phyloP scores from a whole-genome alignment of 2,888 invertebrate species.

The Ichneumon xanthorius region DNA sequence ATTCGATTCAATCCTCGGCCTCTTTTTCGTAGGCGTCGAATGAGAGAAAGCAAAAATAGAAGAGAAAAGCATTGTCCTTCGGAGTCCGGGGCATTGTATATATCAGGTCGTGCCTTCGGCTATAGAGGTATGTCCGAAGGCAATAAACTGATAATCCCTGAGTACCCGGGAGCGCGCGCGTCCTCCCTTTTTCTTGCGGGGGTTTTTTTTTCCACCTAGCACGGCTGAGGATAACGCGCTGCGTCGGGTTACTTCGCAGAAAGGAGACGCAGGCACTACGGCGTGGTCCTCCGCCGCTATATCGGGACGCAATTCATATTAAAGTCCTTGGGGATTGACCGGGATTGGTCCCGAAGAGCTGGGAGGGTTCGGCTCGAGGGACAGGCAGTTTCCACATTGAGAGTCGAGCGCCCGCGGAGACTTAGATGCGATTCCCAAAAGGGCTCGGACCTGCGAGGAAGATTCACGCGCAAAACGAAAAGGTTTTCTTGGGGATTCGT shows the following conservation, averaged over 20 bases:
- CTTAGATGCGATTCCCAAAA: slow-evolving; percentile 68
- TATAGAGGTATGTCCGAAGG: slow-evolving; percentile 57
- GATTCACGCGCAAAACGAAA: slow-evolving; percentile 59
- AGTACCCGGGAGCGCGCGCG: slow-evolving; percentile 65
- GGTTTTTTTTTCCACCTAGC: slow-evolving; percentile 63
- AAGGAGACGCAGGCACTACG: slow-evolving; percentile 41
- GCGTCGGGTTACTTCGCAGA: slow-evolving; percentile 57
- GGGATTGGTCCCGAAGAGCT: slow-evolving; percentile 77
- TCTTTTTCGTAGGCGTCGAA: slow-evolving; percentile 6
- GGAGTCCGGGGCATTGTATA: slow-evolving; percentile 14
- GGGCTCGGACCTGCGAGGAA: slow-evolving; percentile 58
- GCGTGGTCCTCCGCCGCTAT: slow-evolving; percentile 32
- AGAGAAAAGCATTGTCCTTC: slow-evolving; percentile 36
- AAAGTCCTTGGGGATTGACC: slow-evolving; percentile 78
- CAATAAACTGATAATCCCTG: slow-evolving; percentile 75
- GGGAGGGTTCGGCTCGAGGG: slow-evolving; percentile 66
- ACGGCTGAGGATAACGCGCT: slow-evolving; percentile 69
- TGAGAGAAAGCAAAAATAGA: not conserved
- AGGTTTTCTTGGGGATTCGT: slow-evolving; percentile 52
- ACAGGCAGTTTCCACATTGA: slow-evolving; percentile 77
- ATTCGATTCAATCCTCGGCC: slow-evolving; percentile 28
- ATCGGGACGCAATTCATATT: slow-evolving; percentile 77
- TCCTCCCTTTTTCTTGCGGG: slow-evolving; percentile 37
- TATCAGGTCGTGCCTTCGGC: slow-evolving; percentile 35
- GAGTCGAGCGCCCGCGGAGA: slow-evolving; percentile 69